phyloP scores from a whole-genome alignment of 2,113 vertebrate genomes.

The Coracopsis vasa region DNA sequence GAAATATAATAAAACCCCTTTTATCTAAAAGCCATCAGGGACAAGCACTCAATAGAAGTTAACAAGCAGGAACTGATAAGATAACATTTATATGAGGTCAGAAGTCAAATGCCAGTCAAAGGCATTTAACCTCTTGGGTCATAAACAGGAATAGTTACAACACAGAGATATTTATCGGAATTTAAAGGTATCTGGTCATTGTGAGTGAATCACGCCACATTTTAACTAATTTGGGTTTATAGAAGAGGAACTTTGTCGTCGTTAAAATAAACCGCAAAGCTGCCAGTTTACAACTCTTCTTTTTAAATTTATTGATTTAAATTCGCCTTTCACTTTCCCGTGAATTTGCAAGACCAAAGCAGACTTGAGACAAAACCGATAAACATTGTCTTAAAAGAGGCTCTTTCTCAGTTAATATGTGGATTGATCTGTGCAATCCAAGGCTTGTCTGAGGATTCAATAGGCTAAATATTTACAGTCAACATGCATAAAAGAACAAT shows the following conservation, averaged over 20 bases:
- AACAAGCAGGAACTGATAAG: slow-evolving; percentile 89
- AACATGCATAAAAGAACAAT: slow-evolving; percentile 36
- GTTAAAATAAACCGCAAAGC: slow-evolving; percentile 43
- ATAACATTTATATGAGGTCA: slow-evolving; percentile 92
- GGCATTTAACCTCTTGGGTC: slow-evolving; percentile 91
- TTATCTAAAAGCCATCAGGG: slow-evolving; percentile 84
- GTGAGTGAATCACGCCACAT: slow-evolving; percentile 33
- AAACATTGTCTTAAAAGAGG: neutral
- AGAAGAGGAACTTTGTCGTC: slow-evolving; percentile 45
- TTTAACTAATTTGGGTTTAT: slow-evolving; percentile 69
- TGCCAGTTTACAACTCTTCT: neutral
- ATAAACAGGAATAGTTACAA: slow-evolving; percentile 87
- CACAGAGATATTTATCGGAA: slow-evolving; percentile 77
- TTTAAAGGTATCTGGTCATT: slow-evolving; percentile 71
- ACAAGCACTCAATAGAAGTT: slow-evolving; percentile 86
- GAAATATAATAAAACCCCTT: slow-evolving; percentile 77
- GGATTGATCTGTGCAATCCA: neutral
- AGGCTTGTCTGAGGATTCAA: slow-evolving; percentile 16
- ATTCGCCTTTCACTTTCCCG: neutral
- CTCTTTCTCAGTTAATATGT: neutral
- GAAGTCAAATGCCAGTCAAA: slow-evolving; percentile 93
- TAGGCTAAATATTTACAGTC: slow-evolving; percentile 54
- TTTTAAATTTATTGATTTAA: neutral
- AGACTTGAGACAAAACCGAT: neutral
- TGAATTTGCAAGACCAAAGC: slow-evolving; percentile 17